Percentiles rank a stretch among this genome's conserved stretches.
Conservation (phyloP, 2,888 invertebrate genomes). For the Blera fallax region DNA sequence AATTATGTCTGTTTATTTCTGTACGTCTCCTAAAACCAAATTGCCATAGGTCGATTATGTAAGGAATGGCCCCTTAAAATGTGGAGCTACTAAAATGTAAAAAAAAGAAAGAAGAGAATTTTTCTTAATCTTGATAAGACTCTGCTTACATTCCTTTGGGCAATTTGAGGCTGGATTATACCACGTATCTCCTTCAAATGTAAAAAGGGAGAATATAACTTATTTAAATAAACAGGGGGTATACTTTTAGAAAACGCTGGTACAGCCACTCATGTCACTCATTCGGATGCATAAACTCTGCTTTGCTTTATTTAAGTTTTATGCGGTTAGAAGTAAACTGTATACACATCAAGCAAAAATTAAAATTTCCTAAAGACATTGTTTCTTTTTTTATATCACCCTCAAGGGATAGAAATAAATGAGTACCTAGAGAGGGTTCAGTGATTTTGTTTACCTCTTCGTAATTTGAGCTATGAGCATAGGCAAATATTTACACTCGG, state of each 20-base stretch:
- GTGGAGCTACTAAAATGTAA: background rate
- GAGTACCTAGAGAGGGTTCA: constrained; percentile 6
- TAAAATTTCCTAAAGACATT: constrained; percentile 34
- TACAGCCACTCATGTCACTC: constrained; percentile 46
- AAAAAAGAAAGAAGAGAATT: constrained; percentile 39
- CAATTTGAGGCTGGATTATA: constrained; percentile 38
- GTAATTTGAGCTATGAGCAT: constrained; percentile 29
- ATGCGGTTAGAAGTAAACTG: constrained; percentile 34
- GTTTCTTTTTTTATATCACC: constrained; percentile 13
- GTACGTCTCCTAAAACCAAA: background rate
- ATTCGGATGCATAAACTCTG: constrained; percentile 24
- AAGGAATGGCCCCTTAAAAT: constrained; percentile 13
- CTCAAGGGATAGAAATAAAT: constrained; percentile 11
- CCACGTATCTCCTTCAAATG: constrained; percentile 31
- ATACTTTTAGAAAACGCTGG: constrained; percentile 18
- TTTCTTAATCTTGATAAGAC: constrained; percentile 58
- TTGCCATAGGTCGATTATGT: constrained; percentile 22
- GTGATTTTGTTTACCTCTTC: constrained; percentile 2
- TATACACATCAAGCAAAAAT: constrained; percentile 36
- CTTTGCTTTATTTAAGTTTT: constrained; percentile 36
- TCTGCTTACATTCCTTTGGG: constrained; percentile 41
- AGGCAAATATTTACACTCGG: constrained; percentile 47
- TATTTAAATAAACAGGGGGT: constrained; percentile 5
- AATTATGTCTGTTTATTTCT: constrained; percentile 34
- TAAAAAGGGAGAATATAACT: constrained; percentile 8